Conservation (phyloP, 2,113 vertebrate species). For the Serilophus lunatus region DNA sequence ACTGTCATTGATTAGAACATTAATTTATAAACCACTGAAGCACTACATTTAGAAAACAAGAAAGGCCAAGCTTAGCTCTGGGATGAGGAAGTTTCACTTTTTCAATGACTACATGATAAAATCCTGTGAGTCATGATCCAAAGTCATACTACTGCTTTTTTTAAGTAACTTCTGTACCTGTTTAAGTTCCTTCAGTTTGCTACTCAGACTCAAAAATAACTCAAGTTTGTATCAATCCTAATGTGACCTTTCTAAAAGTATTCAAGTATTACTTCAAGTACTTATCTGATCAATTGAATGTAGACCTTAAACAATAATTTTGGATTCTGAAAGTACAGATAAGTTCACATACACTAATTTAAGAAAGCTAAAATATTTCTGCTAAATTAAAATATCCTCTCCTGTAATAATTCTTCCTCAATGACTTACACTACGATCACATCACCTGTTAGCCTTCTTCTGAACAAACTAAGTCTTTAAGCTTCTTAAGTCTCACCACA, state of each 20-base stretch:
- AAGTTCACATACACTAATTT: background rate
- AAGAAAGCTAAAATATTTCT: background rate
- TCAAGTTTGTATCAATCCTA: background rate
- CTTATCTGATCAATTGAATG: background rate
- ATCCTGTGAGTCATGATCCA: background rate
- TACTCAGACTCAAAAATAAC: background rate
- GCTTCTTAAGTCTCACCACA: constrained; percentile 17
- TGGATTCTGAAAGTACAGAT: background rate
- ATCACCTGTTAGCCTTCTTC: constrained; percentile 17
- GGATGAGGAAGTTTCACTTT: background rate
- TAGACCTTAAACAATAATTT: background rate
- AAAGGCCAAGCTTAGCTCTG: background rate
- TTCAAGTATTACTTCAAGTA: background rate
- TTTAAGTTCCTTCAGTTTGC: background rate
- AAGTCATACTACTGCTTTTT: background rate
- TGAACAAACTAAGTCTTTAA: constrained; percentile 35
- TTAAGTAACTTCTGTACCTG: background rate
- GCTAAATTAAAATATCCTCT: background rate
- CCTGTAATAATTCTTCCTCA: background rate
- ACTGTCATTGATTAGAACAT: background rate
- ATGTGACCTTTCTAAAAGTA: background rate
- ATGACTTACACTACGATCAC: background rate
- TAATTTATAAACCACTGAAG: background rate
- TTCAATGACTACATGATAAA: background rate
- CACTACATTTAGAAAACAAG: background rate